A percentile compares a stretch with the other conserved stretches of the same genome.
phyloP scores from a whole-genome alignment of 2,888 invertebrate genomes.

The Philereme transversata region DNA sequence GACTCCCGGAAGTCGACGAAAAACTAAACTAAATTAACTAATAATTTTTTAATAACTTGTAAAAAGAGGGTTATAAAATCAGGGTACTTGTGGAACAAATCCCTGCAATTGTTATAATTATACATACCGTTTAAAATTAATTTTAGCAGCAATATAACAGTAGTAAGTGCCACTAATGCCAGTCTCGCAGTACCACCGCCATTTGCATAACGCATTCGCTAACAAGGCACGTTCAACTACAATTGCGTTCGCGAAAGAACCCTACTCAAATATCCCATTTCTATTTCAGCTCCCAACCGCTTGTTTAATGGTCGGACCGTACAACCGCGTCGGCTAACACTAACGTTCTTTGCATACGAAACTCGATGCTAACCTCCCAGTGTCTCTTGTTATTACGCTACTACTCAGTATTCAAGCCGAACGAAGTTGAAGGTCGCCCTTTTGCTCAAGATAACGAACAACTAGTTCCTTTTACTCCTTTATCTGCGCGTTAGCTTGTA shows the following conservation, averaged over 20 bases:
- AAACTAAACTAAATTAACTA: too few relatives aligned
- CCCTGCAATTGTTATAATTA: constrained; percentile 12
- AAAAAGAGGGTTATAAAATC: constrained; percentile 11
- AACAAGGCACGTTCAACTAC: constrained; percentile 82
- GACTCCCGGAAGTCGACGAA: constrained; percentile 8
- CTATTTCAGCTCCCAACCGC: constrained; percentile 79
- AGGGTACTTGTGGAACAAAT: constrained; percentile 13
- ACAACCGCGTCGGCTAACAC: constrained; percentile 81
- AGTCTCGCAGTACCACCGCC: constrained; percentile 42
- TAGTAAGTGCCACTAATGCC: constrained; percentile 43
- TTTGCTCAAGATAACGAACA: constrained; percentile 70
- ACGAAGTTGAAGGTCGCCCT: constrained; percentile 76
- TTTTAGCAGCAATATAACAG: constrained; percentile 36
- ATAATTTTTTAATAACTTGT: constrained; percentile 15
- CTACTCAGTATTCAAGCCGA: constrained; percentile 75
- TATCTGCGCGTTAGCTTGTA: constrained; percentile 43
- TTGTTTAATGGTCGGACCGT: constrained; percentile 83
- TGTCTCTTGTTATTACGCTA: constrained; percentile 77
- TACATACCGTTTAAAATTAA: constrained; percentile 28
- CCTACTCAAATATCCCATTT: constrained; percentile 83
- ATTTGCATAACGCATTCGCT: constrained; percentile 81
- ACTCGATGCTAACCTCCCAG: constrained; percentile 71
- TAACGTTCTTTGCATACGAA: constrained; percentile 84
- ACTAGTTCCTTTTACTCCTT: constrained; percentile 62
- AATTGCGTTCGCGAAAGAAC: constrained; percentile 83